A percentile compares a stretch with the other conserved stretches of the same genome.
These are phyloP conservation scores for Synanthedon formicaeformis DNA, from an alignment of 2,888 invertebrate species.

Conservation along the genomic window DNA sequence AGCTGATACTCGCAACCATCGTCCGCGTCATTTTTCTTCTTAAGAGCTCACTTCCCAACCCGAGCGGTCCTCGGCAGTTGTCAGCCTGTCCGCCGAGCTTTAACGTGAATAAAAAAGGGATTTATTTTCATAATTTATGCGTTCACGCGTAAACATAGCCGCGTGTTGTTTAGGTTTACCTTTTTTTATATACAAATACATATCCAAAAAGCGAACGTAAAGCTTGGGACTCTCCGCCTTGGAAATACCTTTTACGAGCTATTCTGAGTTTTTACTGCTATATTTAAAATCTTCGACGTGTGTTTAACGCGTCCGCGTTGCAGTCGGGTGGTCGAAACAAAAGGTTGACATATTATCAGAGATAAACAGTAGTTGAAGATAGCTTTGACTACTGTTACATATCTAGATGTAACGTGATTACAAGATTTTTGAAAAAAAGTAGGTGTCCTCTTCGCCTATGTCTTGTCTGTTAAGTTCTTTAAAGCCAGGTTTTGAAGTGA, in stretches of 20 bases:
- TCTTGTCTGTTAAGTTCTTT: too few species aligned
- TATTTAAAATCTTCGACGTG: slow-evolving; percentile 19
- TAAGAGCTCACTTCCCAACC: too few species aligned
- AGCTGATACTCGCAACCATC: too few species aligned
- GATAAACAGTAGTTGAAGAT: background rate
- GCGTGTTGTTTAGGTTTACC: slow-evolving; percentile 2
- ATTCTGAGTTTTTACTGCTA: slow-evolving; percentile 31
- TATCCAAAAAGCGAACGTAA: slow-evolving; percentile 1
- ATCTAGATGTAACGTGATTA: background rate
- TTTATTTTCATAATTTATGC: background rate
- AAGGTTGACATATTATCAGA: slow-evolving; percentile 1
- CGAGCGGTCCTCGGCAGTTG: too few species aligned
- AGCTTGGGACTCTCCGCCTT: slow-evolving; percentile 1
- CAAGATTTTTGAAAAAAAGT: too few species aligned
- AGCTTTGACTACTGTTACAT: background rate
- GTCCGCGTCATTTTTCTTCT: too few species aligned
- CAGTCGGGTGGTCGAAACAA: slow-evolving; percentile 15
- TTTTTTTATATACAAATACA: background rate
- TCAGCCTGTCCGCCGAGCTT: too few species aligned
- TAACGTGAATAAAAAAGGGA: too few species aligned
- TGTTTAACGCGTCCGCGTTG: background rate
- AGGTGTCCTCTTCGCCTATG: too few species aligned
- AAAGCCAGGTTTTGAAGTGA: too few species aligned
- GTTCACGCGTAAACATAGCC: slow-evolving; percentile 6
- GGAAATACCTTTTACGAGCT: slow-evolving; percentile 22